These are phyloP conservation scores for Motacilla tschutschensis DNA, from an alignment of 2,113 vertebrate species.

Conservation along the genomic window DNA sequence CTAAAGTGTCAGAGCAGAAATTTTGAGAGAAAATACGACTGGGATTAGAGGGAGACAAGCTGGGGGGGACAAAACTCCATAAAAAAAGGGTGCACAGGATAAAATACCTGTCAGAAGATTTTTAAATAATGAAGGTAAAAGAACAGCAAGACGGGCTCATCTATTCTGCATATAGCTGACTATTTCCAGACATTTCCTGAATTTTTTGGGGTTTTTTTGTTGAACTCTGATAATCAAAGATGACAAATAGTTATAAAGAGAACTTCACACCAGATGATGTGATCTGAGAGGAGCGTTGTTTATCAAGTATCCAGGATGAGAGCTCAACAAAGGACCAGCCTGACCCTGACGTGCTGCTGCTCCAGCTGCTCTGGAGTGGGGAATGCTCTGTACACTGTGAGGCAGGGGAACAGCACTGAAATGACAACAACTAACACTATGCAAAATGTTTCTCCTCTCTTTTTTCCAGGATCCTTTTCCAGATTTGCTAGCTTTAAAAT, in stretches of 20 bases:
- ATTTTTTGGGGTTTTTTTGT: background rate
- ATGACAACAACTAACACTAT: background rate
- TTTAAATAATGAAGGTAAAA: background rate
- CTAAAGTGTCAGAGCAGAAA: background rate
- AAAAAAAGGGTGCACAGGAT: background rate
- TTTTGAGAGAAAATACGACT: background rate
- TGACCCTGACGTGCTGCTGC: background rate
- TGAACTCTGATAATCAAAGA: background rate
- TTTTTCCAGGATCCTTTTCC: constrained; percentile 19
- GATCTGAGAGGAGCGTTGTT: background rate
- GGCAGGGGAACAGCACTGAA: background rate
- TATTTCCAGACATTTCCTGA: background rate
- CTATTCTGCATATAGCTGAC: background rate
- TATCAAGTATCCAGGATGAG: background rate
- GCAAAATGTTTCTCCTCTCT: constrained; percentile 20
- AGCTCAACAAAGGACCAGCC: background rate
- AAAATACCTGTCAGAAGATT: background rate
- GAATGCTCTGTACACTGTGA: background rate
- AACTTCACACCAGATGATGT: background rate
- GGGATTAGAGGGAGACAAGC: background rate
- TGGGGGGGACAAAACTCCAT: background rate
- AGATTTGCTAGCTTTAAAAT: background rate
- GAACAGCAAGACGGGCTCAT: background rate
- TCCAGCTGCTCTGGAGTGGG: background rate
- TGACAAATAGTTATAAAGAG: background rate